Evolutionary conservation across 2,113 vertebrate genomes (phyloP).

Genomic region (Brevimyrus niger): DNA sequence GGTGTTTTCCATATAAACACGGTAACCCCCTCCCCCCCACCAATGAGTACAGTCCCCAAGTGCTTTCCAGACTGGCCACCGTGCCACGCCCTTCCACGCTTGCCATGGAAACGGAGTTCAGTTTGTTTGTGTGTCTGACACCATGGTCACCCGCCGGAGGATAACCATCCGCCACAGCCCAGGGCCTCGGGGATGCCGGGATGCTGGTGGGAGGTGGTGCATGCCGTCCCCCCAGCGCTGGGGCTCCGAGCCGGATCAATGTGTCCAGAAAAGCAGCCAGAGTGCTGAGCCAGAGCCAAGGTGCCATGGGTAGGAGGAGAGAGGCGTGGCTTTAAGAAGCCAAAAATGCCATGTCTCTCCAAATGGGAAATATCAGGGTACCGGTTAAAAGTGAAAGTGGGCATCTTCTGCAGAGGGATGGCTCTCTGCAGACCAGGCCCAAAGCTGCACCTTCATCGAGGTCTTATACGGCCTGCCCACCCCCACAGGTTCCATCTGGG

Average conservation of each 20-base stretch:
- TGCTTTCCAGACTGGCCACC: neutral
- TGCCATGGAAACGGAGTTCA: neutral
- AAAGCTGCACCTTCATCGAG: neutral
- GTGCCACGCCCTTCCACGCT: neutral
- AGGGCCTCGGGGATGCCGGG: neutral
- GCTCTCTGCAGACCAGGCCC: neutral
- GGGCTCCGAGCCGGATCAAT: neutral
- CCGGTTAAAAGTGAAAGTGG: neutral
- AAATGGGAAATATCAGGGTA: neutral
- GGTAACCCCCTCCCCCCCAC: neutral
- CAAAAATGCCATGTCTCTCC: neutral
- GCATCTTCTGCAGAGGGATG: neutral
- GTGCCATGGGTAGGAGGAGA: neutral
- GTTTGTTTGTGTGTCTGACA: neutral
- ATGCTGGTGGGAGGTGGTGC: neutral
- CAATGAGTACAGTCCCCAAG: neutral
- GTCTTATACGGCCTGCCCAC: neutral
- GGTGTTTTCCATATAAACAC: constrained; percentile 23
- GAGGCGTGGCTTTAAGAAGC: neutral
- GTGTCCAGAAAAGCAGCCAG: neutral
- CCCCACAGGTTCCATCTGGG: neutral
- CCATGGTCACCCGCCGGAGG: neutral
- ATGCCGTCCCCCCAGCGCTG: neutral
- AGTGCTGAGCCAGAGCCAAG: neutral
- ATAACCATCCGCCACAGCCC: neutral